Percentiles rank a stretch among this genome's conserved stretches.
These are phyloP conservation scores for Pterostichus madidus DNA, from an alignment of 2,888 invertebrate species.

Conservation along the genomic window DNA sequence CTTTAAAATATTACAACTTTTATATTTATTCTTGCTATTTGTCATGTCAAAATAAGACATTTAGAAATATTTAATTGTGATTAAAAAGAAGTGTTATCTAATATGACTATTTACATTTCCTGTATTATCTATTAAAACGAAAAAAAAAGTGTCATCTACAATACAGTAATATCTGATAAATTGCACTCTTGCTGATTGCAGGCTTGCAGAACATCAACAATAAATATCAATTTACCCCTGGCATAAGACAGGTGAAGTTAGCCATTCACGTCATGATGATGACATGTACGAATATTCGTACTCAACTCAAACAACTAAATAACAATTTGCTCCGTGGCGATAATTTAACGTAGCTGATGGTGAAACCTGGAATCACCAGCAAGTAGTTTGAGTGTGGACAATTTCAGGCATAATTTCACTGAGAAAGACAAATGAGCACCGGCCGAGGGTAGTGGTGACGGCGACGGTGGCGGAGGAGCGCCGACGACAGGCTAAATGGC, in stretches of 20 bases:
- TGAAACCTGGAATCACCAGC: slow-evolving; percentile 7
- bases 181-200: slow-evolving; percentile 21
- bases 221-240: slow-evolving; percentile 13
- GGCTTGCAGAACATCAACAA: not conserved
- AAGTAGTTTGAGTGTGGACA: slow-evolving; percentile 54
- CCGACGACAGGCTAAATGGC: slow-evolving; percentile 40
- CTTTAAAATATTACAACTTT: no score
- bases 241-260: slow-evolving; percentile 39
- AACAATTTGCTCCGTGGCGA: slow-evolving; percentile 40
- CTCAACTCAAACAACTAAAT: slow-evolving; percentile 39
- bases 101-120: no score
- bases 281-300: slow-evolving; percentile 35
- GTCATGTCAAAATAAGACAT: no score
- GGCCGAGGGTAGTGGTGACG: slow-evolving; percentile 12
- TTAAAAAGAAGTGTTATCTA: no score
- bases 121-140: no score
- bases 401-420: slow-evolving; percentile 53
- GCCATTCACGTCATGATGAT: not conserved
- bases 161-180: not conserved
- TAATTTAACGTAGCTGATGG: slow-evolving; percentile 39
- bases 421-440: slow-evolving; percentile 49
- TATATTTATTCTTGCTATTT: no score
- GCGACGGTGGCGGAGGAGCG: not conserved
- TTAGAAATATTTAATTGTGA: no score
- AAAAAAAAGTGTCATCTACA: no score